These are phyloP conservation scores for Nebria ingens DNA, from an alignment of 1,140 invertebrate genomes.

Conservation along the genomic window DNA sequence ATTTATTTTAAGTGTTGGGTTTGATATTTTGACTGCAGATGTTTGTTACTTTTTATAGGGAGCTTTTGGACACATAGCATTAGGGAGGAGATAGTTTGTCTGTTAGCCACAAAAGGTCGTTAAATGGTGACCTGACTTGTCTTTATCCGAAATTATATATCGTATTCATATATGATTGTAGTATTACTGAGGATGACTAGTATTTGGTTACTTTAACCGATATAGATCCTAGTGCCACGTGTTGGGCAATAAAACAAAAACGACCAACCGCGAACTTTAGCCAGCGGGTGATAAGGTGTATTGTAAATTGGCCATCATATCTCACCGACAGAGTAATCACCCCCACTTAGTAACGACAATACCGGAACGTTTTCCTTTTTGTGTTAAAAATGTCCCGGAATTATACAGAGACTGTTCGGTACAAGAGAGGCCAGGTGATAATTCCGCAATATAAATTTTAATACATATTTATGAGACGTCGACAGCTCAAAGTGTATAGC, in stretches of 20 bases:
- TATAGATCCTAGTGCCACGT: not conserved
- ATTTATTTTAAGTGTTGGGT: not conserved
- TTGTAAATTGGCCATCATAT: conserved; percentile 5
- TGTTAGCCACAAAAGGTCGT: too few species aligned
- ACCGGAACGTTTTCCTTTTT: not conserved
- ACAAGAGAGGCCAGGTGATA: conserved; percentile 20
- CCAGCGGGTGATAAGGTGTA: conserved; percentile 4
- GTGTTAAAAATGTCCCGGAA: conserved; percentile 9
- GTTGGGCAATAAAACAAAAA: not conserved
- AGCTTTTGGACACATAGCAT: too few species aligned
- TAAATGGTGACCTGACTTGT: too few species aligned
- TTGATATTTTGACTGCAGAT: not conserved
- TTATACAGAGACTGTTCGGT: not conserved
- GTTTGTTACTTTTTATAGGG: not conserved
- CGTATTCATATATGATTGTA: too few species aligned
- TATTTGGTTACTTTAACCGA: too few species aligned
- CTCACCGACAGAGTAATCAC: conserved; percentile 1
- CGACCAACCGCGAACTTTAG: not conserved
- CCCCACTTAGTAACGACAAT: conserved; percentile 3
- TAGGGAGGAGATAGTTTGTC: too few species aligned
- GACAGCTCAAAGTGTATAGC: conserved; percentile 18
- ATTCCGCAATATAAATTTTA: conserved; percentile 24
- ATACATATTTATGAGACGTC: conserved; percentile 25
- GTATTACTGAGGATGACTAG: too few species aligned
- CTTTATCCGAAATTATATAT: too few species aligned